Evolutionary conservation across 2,888 invertebrate species (phyloP).

Genomic region (Tromatobia lineatoria): DNA sequence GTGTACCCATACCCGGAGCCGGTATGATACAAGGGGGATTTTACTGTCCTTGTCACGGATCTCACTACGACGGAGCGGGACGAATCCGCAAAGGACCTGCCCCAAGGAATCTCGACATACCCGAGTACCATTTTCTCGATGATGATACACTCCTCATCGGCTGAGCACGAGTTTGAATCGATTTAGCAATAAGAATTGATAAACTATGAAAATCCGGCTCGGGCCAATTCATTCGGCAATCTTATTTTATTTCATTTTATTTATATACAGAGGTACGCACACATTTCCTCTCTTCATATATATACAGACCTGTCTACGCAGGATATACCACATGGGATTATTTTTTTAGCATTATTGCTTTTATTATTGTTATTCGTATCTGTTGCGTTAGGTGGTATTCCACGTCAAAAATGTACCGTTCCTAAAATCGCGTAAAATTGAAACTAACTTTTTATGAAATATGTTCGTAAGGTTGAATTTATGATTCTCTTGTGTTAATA

Average conservation of each 20-base stretch:
- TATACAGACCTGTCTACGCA: slow-evolving; percentile 38
- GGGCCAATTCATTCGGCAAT: slow-evolving; percentile 16
- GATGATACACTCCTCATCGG: slow-evolving; percentile 88
- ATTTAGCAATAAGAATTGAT: slow-evolving; percentile 15
- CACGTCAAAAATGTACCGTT: slow-evolving; percentile 3
- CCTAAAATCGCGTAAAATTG: neutral
- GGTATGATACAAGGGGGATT: slow-evolving; percentile 91
- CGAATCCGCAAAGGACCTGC: slow-evolving; percentile 92
- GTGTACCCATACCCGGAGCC: slow-evolving; percentile 91
- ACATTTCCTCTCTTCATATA: slow-evolving; percentile 31
- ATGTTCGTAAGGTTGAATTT: neutral
- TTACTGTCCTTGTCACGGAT: slow-evolving; percentile 95
- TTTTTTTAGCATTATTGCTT: slow-evolving; percentile 18
- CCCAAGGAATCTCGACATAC: slow-evolving; percentile 90
- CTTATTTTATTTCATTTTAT: slow-evolving; percentile 25
- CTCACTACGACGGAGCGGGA: slow-evolving; percentile 92
- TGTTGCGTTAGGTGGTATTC: slow-evolving; percentile 2
- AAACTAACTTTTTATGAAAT: neutral
- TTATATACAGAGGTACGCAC: slow-evolving; percentile 36
- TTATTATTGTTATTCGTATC: slow-evolving; percentile 8
- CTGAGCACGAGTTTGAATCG: slow-evolving; percentile 71
- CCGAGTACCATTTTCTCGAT: slow-evolving; percentile 87
- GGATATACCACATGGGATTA: slow-evolving; percentile 13
- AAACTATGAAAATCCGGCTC: neutral
- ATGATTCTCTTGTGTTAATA: too few species aligned